phyloP scores from a whole-genome alignment of 2,113 vertebrate genomes.

The Tapirus terrestris region DNA sequence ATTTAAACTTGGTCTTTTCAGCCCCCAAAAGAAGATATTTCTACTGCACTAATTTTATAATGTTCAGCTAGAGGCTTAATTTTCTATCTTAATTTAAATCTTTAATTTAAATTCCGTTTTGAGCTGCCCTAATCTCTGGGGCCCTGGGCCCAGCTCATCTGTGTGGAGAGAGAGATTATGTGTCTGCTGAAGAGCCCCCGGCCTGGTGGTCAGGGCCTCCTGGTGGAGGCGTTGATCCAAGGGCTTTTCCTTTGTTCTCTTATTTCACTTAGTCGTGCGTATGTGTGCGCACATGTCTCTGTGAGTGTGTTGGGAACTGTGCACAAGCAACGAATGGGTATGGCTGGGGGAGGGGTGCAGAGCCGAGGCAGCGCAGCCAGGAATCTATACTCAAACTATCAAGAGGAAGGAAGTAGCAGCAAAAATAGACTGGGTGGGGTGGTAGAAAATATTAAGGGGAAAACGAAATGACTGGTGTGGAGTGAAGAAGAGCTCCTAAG shows the following conservation, averaged over 20 bases:
- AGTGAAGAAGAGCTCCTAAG: too few relatives aligned
- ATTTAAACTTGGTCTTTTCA: not conserved
- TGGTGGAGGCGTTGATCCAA: accelerated
- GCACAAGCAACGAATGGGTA: accelerated
- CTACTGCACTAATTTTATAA: not conserved
- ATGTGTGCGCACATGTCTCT: accelerated
- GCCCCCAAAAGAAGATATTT: not conserved
- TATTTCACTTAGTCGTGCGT: accelerated
- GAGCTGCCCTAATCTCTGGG: not conserved
- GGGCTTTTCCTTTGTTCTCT: not conserved
- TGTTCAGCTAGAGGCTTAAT: not conserved
- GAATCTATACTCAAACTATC: not conserved
- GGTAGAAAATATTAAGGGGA: not conserved
- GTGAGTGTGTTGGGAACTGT: not conserved
- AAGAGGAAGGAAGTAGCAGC: conserved; percentile 36
- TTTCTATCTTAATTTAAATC: not conserved
- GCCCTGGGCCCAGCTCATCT: not conserved
- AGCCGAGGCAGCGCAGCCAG: accelerated
- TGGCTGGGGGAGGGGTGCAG: not conserved
- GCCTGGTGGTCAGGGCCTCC: not conserved
- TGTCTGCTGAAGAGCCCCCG: not conserved
- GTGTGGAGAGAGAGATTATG: not conserved
- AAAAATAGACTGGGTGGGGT: not conserved
- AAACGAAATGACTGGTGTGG: not conserved
- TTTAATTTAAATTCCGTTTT: not conserved